Percentiles rank a stretch among this genome's conserved stretches.
Evolutionary conservation across 2,797 vertebrate genomes (phyloP).

Genomic region (Amphiprion clarkii): DNA sequence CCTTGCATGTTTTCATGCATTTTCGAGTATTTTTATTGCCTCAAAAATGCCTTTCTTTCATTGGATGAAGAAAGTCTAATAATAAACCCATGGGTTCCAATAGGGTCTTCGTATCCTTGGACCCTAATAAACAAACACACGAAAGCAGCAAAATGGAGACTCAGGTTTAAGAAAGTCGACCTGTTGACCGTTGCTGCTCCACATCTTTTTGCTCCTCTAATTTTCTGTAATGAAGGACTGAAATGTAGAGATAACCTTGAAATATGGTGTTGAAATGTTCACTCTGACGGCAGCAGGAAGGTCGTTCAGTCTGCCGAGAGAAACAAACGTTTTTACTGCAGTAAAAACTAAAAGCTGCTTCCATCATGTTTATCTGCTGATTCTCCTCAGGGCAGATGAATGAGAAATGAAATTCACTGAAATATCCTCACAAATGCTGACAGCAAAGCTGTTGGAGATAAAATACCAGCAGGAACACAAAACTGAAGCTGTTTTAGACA

Average conservation of each 20-base stretch:
- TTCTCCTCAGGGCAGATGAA: too few relatives aligned
- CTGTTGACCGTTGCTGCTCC: not conserved
- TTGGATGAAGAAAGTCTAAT: too few relatives aligned
- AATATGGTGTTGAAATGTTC: not conserved
- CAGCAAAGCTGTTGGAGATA: not conserved
- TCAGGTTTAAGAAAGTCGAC: not conserved
- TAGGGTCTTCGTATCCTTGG: too few relatives aligned
- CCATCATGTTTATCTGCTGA: not conserved
- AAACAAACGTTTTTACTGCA: not conserved
- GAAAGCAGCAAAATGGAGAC: too few relatives aligned
- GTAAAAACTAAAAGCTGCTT: not conserved
- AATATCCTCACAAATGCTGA: not conserved
- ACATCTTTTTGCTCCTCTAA: not conserved
- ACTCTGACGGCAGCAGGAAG: not conserved
- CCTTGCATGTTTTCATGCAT: too few relatives aligned
- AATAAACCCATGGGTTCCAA: too few relatives aligned
- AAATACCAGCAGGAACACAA: too few relatives aligned
- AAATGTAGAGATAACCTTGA: not conserved
- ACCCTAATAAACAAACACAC: too few relatives aligned
- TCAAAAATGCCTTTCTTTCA: too few relatives aligned
- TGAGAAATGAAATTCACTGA: not conserved
- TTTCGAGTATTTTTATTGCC: too few relatives aligned
- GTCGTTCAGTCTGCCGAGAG: not conserved
- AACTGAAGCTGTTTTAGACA: too few relatives aligned
- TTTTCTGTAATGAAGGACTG: slow-evolving; percentile 5